phyloP scores from a whole-genome alignment of 1,140 invertebrate genomes.

The Saccostrea echinata region DNA sequence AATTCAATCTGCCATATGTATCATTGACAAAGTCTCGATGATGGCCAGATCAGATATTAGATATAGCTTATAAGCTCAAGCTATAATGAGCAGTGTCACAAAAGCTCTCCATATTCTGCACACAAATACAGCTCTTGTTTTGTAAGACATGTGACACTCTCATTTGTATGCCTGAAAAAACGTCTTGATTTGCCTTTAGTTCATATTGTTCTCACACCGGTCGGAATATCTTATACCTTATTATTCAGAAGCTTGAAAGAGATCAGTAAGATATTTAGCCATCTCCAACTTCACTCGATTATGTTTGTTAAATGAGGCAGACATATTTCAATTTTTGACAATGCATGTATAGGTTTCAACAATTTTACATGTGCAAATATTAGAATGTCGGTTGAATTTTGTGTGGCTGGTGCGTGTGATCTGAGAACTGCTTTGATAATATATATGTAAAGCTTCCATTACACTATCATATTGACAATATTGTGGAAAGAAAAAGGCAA shows the following conservation, averaged over 20 bases:
- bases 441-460: conserved; percentile 7
- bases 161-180: not conserved
- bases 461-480: conserved; percentile 1
- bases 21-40: not conserved
- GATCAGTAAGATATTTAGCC: conserved; percentile 25
- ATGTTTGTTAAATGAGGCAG: conserved; percentile 29
- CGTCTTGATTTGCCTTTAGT: conserved; percentile 10
- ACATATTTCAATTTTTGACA: conserved; percentile 38
- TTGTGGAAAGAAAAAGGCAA: not conserved
- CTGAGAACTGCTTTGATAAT: not conserved
- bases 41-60: not conserved
- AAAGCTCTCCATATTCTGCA: not conserved
- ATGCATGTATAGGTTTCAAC: conserved; percentile 28
- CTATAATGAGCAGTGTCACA: not conserved
- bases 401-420: conserved; percentile 10
- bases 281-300: conserved; percentile 27
- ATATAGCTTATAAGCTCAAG: not conserved
- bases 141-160: conserved; percentile 26
- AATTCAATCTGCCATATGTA: not conserved
- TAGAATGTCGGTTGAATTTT: not conserved
- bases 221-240: conserved; percentile 23
- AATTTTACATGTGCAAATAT: conserved; percentile 31
- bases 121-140: conserved; percentile 11
- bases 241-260: conserved; percentile 21
- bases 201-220: conserved; percentile 9